Evolutionary conservation across 2,888 invertebrate genomes (phyloP).

Genomic region (Orchestes rusci): DNA sequence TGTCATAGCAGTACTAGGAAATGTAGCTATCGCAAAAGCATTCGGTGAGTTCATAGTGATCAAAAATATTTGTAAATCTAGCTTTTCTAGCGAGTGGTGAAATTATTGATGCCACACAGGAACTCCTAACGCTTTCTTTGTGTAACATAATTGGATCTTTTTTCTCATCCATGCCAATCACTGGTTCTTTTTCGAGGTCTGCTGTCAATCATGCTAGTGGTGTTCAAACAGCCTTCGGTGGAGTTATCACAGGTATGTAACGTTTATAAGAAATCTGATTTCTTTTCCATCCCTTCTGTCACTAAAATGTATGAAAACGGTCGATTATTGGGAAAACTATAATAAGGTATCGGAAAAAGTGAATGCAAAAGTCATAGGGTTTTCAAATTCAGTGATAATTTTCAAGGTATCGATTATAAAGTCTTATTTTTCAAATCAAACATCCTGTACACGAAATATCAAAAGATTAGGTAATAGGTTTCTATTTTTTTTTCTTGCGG

Average conservation of each 20-base stretch:
- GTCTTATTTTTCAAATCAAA: too few relatives aligned
- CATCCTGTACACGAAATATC: too few relatives aligned
- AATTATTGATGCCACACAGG: slow-evolving; percentile 83
- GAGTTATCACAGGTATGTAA: slow-evolving; percentile 64
- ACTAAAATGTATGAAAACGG: too few relatives aligned
- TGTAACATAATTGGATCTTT: slow-evolving; percentile 84
- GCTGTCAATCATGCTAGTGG: slow-evolving; percentile 96
- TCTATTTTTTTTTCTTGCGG: too few relatives aligned
- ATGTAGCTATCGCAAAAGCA: slow-evolving; percentile 93
- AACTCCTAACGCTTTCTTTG: slow-evolving; percentile 76
- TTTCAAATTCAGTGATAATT: too few relatives aligned
- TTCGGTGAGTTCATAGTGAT: slow-evolving; percentile 57
- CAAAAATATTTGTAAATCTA: too few relatives aligned
- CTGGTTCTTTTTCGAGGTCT: slow-evolving; percentile 82
- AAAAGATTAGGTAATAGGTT: too few relatives aligned
- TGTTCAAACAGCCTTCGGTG: slow-evolving; percentile 82
- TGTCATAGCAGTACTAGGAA: slow-evolving; percentile 83
- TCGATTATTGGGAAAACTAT: too few relatives aligned
- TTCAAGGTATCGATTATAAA: too few relatives aligned
- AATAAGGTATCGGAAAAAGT: too few relatives aligned
- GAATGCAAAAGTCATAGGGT: too few relatives aligned
- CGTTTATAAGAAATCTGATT: background rate
- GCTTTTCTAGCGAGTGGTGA: slow-evolving; percentile 62
- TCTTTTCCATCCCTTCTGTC: too few relatives aligned
- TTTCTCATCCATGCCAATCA: slow-evolving; percentile 84